Conservation (phyloP, 2,797 vertebrate genomes). For the Sphenopsis melanotis region DNA sequence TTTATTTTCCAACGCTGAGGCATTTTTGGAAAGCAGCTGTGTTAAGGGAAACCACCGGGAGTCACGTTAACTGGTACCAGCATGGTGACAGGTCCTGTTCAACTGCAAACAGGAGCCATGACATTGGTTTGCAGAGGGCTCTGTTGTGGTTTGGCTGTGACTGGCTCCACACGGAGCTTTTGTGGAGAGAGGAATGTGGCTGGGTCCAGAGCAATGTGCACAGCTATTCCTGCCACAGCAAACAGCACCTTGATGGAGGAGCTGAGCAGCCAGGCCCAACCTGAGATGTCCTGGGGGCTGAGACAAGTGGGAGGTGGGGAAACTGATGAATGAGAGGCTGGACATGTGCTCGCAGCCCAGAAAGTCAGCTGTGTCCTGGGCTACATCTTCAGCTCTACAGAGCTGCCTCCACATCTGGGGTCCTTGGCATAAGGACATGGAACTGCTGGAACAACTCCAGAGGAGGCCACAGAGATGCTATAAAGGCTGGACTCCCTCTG, state of each 20-base stretch:
- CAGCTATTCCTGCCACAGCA: background rate
- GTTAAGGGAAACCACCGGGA: background rate
- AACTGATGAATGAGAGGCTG: background rate
- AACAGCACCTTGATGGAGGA: rapidly evolving
- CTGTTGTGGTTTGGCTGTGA: background rate
- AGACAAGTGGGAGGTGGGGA: background rate
- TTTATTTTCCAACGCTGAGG: background rate
- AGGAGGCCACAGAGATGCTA: background rate
- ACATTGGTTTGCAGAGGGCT: background rate
- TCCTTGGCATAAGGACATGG: background rate
- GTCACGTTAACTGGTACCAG: background rate
- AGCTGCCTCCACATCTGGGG: background rate
- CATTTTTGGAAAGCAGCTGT: background rate
- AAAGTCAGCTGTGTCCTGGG: background rate
- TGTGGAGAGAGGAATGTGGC: background rate
- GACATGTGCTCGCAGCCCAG: background rate
- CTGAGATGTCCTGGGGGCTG: background rate
- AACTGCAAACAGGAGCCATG: rapidly evolving
- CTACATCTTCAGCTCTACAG: background rate
- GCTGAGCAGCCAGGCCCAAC: background rate
- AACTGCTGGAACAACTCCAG: background rate
- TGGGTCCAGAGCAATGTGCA: background rate
- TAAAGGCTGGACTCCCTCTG: background rate
- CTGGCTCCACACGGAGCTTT: background rate
- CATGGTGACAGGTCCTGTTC: rapidly evolving